Evolutionary conservation across 2,113 vertebrate species (phyloP), one percentile per base, ranked within the genome.

Genomic region (Hippocampus abdominalis): DNA sequence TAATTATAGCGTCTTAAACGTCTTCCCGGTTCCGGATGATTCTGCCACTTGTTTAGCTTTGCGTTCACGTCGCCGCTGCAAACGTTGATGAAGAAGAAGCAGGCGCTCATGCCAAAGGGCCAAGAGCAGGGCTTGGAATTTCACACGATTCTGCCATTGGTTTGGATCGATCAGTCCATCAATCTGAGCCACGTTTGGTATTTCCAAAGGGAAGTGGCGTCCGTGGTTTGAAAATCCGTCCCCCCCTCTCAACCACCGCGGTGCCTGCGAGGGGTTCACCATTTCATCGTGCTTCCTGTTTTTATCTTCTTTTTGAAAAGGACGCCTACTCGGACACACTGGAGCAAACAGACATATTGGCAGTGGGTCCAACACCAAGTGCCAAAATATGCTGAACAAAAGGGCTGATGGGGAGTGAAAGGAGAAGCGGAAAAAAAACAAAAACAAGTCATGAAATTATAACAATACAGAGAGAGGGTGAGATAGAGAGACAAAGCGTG

Each of bases 361-460:
- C 81, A 88, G 87, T 78, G 81, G 88, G 89, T 88, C 85, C 87
- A 76, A 83, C 5, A 91, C 91, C 86, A 91, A 91, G 90, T 90
- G 86, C 72, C 89, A 88, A 89, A 92, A 91, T 92, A 87, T 81
- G 81, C 80, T 18, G 84, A 89, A 93, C 91, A 93, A 93, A 93
- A 91, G 90, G 87, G 83, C 90, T 88, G 88, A 86, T 87, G 88
- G 86, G 84, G 90, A 92, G 89, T 88, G 83, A 93, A 92, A 96
- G 95, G 93, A 90, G 93, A 92, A 89, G 89, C 88, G 90, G 93
- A 94, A 94, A 95, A 94, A 89, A 29, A 95, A 96, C 7, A 95
- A 95, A 98, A 97, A 95, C 94, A 94, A 96, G 90, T 91, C 91
- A 92, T 93, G 91, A 92, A 93, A 93, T 92, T 92, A 93, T 92